Conservation (phyloP, 2,888 invertebrate genomes). For the Hoplodrina blanda region DNA sequence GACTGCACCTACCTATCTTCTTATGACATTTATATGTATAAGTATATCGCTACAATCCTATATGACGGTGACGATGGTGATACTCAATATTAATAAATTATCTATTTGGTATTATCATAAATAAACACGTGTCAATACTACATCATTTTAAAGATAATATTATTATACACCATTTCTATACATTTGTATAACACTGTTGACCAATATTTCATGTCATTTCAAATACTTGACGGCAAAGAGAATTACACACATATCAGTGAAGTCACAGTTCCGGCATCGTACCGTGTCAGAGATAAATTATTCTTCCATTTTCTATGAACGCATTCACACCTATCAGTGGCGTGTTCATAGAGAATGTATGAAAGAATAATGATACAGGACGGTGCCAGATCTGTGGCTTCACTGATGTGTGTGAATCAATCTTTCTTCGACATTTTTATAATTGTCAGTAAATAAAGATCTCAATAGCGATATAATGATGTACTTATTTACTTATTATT, state of each 20-base stretch:
- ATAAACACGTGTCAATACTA: neutral
- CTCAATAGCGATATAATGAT: slow-evolving; percentile 16
- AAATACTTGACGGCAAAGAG: slow-evolving; percentile 38
- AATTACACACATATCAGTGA: too few relatives aligned
- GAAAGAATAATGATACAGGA: too few relatives aligned
- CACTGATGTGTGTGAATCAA: too few relatives aligned
- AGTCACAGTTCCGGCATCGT: too few relatives aligned
- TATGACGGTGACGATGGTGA: neutral
- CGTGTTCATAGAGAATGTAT: too few relatives aligned
- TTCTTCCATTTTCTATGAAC: too few relatives aligned
- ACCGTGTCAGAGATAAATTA: too few relatives aligned
- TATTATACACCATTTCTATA: neutral
- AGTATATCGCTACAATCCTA: too few relatives aligned
- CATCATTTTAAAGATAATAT: neutral
- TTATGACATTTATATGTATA: too few relatives aligned
- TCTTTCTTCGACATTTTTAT: slow-evolving; percentile 54
- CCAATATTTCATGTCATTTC: slow-evolving; percentile 24
- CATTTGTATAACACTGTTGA: slow-evolving; percentile 5
- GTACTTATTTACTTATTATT: slow-evolving; percentile 24
- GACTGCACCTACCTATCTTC: too few relatives aligned
- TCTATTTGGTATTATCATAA: neutral
- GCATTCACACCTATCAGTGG: too few relatives aligned
- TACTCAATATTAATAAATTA: neutral
- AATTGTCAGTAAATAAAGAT: slow-evolving; percentile 42
- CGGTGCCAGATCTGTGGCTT: too few relatives aligned